Percentiles rank a stretch among this genome's conserved stretches.
Evolutionary conservation across 2,888 invertebrate species (phyloP).

Genomic region (Pyrrhosoma nymphula): DNA sequence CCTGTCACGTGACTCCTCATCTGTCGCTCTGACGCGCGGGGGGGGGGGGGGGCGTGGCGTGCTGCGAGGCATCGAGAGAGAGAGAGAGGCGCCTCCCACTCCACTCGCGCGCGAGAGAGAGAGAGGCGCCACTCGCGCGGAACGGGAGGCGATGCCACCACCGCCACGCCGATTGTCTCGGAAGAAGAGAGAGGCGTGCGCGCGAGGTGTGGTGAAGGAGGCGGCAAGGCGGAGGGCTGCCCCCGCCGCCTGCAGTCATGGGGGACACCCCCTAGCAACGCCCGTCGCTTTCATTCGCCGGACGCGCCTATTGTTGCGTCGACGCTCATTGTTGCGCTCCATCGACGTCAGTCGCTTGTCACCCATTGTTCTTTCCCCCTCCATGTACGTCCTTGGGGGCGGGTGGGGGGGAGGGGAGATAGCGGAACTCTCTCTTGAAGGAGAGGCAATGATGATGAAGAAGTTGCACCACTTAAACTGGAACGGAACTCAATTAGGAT

Average conservation of each 20-base stretch:
- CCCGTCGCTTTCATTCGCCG: not conserved
- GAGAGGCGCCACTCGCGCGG: not conserved
- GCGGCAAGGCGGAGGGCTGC: too few relatives aligned
- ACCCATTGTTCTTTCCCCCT: not conserved
- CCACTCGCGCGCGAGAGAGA: too few relatives aligned
- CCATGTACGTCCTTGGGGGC: not conserved
- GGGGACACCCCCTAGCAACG: too few relatives aligned
- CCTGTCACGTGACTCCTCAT: too few relatives aligned
- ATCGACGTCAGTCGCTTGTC: not conserved
- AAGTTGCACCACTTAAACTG: not conserved
- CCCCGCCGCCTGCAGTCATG: too few relatives aligned
- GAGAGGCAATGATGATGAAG: not conserved
- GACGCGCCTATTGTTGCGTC: slow-evolving; percentile 24
- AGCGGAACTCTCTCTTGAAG: not conserved
- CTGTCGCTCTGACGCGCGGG: too few relatives aligned
- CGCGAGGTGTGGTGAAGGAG: not conserved
- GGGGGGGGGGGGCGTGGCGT: too few relatives aligned
- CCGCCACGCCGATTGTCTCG: not conserved
- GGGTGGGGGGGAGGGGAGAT: not conserved
- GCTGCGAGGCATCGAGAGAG: not conserved
- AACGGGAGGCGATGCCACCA: not conserved
- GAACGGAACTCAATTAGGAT: not conserved
- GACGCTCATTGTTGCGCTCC: not conserved
- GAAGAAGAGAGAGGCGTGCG: not conserved
- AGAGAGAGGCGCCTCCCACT: not conserved